phyloP scores from a whole-genome alignment of 2,888 invertebrate species.

The Oeneis ivallda region DNA sequence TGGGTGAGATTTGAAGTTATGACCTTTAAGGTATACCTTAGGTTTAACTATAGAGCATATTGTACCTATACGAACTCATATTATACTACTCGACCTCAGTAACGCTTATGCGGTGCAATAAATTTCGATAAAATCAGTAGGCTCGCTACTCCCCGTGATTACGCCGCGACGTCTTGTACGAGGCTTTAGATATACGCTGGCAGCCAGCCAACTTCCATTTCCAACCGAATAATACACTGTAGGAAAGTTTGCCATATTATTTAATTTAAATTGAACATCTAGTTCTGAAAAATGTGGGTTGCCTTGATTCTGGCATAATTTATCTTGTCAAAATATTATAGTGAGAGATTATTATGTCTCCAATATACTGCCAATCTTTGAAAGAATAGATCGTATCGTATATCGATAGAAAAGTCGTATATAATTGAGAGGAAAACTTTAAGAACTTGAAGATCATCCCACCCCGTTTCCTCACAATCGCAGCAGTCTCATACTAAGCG shows the following conservation, averaged over 20 bases:
- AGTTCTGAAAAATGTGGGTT: neutral
- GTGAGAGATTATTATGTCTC: no score
- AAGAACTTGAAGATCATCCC: no score
- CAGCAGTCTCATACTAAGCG: neutral
- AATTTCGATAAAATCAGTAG: constrained; percentile 57
- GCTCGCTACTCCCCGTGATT: constrained; percentile 44
- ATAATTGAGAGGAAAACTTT: no score
- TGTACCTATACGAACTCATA: neutral
- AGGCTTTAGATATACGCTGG: constrained; percentile 47
- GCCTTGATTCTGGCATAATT: neutral
- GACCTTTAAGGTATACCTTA: neutral
- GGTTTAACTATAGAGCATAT: constrained; percentile 8
- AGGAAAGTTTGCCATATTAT: constrained; percentile 13
- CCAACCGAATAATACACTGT: constrained; percentile 9
- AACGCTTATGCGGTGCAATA: constrained; percentile 50
- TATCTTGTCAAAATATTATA: no score
- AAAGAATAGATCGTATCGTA: no score
- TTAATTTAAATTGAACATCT: constrained; percentile 6
- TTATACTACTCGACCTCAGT: constrained; percentile 39
- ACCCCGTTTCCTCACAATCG: no score
- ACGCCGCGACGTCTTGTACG: constrained; percentile 41
- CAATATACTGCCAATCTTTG: no score
- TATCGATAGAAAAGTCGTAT: no score
- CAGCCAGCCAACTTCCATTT: constrained; percentile 51
- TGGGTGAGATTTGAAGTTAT: neutral